Base-by-base conservation (phyloP, 2,113 vertebrate species). In the Muscicapa adusta region DNA sequence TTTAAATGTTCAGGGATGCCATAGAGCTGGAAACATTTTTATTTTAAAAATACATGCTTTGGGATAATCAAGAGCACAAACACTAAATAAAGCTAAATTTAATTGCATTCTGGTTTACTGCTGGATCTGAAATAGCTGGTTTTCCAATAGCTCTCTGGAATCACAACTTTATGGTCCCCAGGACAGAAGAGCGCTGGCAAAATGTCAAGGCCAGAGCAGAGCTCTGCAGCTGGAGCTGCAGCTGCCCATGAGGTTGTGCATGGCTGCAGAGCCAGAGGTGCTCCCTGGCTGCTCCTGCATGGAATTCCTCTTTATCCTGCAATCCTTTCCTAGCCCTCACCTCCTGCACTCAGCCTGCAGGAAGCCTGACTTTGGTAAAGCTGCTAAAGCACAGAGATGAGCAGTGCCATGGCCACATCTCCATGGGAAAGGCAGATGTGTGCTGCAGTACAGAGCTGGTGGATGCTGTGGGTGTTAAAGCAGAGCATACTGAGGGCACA, bases 111-210 rank as follows among this genome's bases (percentile, higher is more conserved):
- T 2, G 20, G 75, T 85, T 91, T 28, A 60, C 43, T 67, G 86
- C 74, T 56, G 81, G 60, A 77, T 87, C 95, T 83, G 75, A 95
- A 95, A 95, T 96, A 92, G 93, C 42, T 91, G 78, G 93, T 94
- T 95, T 96, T 93, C 88, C 92, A 91, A 73, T 28, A 92, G 82
- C 81, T 91, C 14, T 84, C 70, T 92, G 76, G 85, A 91, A 93
- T 90, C 81, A 74, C 93, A 94, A 36, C 76, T 96, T 96, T 96
- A 95, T 53, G 14, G 89, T 38, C 91, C 94, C 93, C 93, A 65
- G 57, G 94, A 94, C 33, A 85, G 71, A 83, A 71, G 77, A 70
- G 34, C 31, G 40, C 81, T 94, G 92, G 94, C 92, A 95, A 24
- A 34, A 45, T 26, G 15, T 94, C 93, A 94, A 96, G 68, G 18